These are phyloP conservation scores for Molossus molossus DNA, from an alignment of 2,797 vertebrate species.

Conservation along the genomic window DNA sequence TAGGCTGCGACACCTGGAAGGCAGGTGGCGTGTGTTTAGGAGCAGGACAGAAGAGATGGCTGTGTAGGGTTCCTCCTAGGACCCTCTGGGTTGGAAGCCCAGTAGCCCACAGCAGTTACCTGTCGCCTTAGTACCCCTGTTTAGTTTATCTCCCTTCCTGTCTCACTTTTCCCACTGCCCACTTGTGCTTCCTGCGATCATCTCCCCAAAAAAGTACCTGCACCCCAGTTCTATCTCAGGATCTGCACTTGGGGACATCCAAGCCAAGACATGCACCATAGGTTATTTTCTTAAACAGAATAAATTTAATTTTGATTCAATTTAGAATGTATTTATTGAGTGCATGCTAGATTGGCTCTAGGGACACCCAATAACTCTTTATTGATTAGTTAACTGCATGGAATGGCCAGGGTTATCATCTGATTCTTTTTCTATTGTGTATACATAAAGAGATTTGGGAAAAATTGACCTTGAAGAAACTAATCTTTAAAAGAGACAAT, in stretches of 20 bases:
- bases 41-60: neutral
- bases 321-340: neutral
- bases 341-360: neutral
- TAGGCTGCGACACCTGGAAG: neutral
- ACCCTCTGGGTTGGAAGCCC: neutral
- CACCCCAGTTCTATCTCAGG: neutral
- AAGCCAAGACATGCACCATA: neutral
- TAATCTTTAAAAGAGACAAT: neutral
- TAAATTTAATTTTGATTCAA: neutral
- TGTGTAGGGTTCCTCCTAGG: rapidly evolving
- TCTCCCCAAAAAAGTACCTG: neutral
- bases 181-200: neutral
- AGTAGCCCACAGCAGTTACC: neutral
- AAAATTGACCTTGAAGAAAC: constrained; percentile 25
- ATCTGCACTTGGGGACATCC: neutral
- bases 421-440: neutral
- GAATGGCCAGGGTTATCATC: neutral
- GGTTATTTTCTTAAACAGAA: neutral
- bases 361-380: neutral
- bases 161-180: neutral
- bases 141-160: neutral
- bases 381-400: neutral
- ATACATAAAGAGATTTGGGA: neutral
- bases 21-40: neutral
- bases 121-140: neutral